phyloP scores from a whole-genome alignment of 2,888 invertebrate genomes.

The Yponomeuta sedellus region DNA sequence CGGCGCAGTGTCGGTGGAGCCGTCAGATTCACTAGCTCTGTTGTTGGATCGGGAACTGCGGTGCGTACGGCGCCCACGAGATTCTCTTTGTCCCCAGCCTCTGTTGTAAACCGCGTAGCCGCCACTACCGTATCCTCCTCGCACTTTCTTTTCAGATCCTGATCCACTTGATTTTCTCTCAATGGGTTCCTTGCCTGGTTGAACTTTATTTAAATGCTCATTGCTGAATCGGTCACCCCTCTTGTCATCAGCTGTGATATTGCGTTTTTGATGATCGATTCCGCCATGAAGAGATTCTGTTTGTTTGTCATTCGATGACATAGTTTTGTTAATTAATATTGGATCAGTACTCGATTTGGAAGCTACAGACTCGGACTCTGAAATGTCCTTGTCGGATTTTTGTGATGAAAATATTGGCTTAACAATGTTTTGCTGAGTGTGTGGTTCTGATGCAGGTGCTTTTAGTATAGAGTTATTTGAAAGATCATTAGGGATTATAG shows the following conservation, averaged over 20 bases:
- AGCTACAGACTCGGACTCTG: constrained; percentile 52
- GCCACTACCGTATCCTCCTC: constrained; percentile 63
- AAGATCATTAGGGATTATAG: constrained; percentile 36
- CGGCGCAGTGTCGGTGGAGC: constrained; percentile 82
- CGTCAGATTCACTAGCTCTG: constrained; percentile 83
- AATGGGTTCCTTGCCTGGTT: constrained; percentile 62
- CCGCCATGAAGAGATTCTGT: constrained; percentile 44
- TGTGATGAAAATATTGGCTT: constrained; percentile 46
- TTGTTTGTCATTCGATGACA: constrained; percentile 33
- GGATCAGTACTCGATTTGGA: constrained; percentile 54
- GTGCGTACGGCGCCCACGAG: constrained; percentile 69
- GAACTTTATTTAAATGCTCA: constrained; percentile 58
- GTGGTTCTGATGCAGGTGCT: constrained; percentile 41
- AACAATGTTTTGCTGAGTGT: constrained; percentile 31
- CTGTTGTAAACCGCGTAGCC: constrained; percentile 65
- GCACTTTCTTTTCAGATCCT: constrained; percentile 70
- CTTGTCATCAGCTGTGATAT: constrained; percentile 43
- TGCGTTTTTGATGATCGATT: constrained; percentile 43
- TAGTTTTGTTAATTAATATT: constrained; percentile 32
- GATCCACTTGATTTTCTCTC: constrained; percentile 67
- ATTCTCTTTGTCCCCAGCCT: constrained; percentile 67
- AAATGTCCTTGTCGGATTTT: constrained; percentile 57
- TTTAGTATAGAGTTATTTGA: constrained; percentile 38
- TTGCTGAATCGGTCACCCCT: constrained; percentile 52
- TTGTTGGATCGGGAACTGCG: constrained; percentile 66